A percentile compares a stretch with the other conserved stretches of the same genome.
These are phyloP conservation scores for Geotrypetes seraphini DNA, from an alignment of 2,797 vertebrate species.

Conservation along the genomic window DNA sequence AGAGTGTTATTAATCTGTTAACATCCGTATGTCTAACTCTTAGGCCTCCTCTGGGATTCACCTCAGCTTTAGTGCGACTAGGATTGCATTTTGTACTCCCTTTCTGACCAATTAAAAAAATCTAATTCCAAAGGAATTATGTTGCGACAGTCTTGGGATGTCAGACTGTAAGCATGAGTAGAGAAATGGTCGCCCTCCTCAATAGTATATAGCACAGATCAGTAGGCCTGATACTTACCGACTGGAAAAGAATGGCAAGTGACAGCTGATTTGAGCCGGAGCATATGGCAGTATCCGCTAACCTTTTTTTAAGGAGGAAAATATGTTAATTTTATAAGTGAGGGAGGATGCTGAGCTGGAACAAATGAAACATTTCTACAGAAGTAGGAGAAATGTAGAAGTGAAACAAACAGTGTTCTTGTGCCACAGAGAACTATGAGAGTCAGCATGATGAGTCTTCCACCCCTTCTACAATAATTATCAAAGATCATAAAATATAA, in stretches of 20 bases:
- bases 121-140: background rate
- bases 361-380: conserved; percentile 7
- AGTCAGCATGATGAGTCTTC: too few relatives aligned
- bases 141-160: background rate
- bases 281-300: background rate
- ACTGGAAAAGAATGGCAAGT: background rate
- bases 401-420: conserved; percentile 9
- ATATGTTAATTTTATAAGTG: background rate
- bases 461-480: too few relatives aligned
- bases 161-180: background rate
- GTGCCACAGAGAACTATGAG: conserved; percentile 1
- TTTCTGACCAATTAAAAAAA: background rate
- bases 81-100: background rate
- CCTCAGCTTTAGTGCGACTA: too few relatives aligned
- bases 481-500: too few relatives aligned
- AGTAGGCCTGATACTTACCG: background rate
- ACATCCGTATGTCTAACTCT: too few relatives aligned
- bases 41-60: too few relatives aligned
- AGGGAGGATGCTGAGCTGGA: conserved; percentile 3
- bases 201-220: background rate
- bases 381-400: background rate
- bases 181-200: background rate
- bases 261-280: background rate
- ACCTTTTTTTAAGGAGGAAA: conserved; percentile 1
- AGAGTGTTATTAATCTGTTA: too few relatives aligned